Conservation (phyloP, 2,888 invertebrate species). For the Philereme vetulata region DNA sequence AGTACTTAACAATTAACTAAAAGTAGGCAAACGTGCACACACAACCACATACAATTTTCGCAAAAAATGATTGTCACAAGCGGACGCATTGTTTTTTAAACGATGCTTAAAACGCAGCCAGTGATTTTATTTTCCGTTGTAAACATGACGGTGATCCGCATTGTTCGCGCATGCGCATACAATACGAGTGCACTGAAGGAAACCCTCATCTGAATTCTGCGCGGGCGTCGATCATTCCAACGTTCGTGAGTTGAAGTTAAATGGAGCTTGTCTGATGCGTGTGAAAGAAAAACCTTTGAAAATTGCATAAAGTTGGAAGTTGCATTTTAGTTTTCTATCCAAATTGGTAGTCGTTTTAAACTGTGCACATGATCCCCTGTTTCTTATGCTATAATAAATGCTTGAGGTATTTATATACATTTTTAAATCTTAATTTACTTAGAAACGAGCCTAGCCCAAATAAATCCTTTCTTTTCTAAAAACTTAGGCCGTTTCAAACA, state of each 20-base stretch:
- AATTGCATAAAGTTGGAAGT: neutral
- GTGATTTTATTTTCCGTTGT: constrained; percentile 77
- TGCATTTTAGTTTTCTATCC: no score
- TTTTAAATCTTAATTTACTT: no score
- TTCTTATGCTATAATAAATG: no score
- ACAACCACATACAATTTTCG: neutral
- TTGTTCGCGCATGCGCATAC: constrained; percentile 72
- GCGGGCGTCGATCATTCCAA: constrained; percentile 72
- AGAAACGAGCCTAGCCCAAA: no score
- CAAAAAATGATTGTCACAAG: neutral
- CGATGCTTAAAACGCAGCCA: constrained; percentile 62
- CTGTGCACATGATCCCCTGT: no score
- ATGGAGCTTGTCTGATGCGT: constrained; percentile 70
- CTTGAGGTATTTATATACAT: no score
- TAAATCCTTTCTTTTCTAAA: no score
- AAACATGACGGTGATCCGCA: constrained; percentile 72
- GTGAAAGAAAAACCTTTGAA: constrained; percentile 59
- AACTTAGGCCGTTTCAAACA: no score
- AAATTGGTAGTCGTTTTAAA: no score
- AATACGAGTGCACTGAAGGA: constrained; percentile 65
- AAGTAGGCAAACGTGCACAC: neutral
- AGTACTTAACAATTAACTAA: neutral
- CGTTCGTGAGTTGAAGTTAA: constrained; percentile 74
- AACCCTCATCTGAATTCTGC: constrained; percentile 80
- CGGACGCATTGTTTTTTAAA: constrained; percentile 52